Base-by-base conservation (phyloP, 2,888 invertebrate species). In the Rhorus exstirpatorius region DNA sequence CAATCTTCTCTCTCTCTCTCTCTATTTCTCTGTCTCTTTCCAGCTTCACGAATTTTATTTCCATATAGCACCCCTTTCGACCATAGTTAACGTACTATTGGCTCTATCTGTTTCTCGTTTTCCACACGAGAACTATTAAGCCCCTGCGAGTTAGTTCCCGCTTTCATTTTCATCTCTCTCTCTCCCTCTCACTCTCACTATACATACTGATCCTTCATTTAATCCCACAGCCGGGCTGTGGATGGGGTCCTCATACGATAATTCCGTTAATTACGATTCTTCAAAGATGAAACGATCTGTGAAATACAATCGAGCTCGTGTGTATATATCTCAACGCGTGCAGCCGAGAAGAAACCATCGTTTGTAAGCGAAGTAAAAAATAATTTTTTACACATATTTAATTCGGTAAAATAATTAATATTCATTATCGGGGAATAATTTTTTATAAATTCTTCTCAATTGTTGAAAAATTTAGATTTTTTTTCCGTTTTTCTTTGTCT, bases 31-130 rank as follows among this genome's bases (percentile, higher is more conserved):
- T 51, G 17, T 26, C 70, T 61, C 44, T 61, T 21, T 12, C 49
- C 19, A 53, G 53, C 21, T 3, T 26, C 12, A 6, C 63, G 19
- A 60, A 35, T 60, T 61, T 38, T 49, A 60, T 70, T 38, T 70
- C 12, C 24, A 14, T 12, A 70, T 55, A 24, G 67, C 19, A 44
- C n/a, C 7, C 7, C 19, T 38, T 24, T 38, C 17, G 46, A 31
- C 72, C 38, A 70, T 80, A 49, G 60, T 51, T 7, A 68, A 26
- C 35, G 35, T 24, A 26, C 24, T 74, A 61, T 72, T 72, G 53
- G 68, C 49, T 58, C 44, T 70, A 55, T 80, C 53, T 19, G 63
- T 67, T 79, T 60, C 53, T 74, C 79, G 60, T 79, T 74, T 51
- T 79, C 67, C 67, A 35, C 44, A 49, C 74, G 38, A 60, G 53